Evolutionary conservation across 2,797 vertebrate genomes (phyloP).

Genomic region (Tadarida brasiliensis): DNA sequence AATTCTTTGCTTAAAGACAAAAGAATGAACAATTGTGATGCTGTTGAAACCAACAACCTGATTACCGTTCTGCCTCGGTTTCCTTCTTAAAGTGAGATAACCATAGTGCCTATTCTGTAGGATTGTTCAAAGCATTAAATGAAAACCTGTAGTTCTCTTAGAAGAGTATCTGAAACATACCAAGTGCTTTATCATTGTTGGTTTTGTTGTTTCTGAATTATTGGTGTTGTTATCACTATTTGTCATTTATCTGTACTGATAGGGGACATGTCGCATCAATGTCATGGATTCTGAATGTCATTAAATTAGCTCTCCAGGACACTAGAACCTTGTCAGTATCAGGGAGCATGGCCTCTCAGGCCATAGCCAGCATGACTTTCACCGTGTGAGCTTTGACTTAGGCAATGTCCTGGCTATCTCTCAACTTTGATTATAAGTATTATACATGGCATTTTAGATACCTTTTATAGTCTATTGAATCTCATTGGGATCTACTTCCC

Average conservation of each 20-base stretch:
- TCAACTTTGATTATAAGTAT: background rate
- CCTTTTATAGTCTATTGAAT: background rate
- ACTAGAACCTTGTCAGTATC: background rate
- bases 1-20: background rate
- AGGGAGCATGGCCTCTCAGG: background rate
- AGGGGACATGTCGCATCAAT: background rate
- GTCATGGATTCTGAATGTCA: background rate
- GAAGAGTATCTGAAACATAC: background rate
- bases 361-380: rapidly evolving
- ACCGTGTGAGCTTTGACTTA: background rate
- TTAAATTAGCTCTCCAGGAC: background rate
- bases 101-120: background rate
- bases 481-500: background rate
- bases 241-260: background rate
- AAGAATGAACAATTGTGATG: background rate
- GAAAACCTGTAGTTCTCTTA: background rate
- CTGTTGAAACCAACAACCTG: background rate
- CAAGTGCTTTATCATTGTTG: background rate
- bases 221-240: background rate
- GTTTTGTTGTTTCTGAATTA: slow-evolving; percentile 10
- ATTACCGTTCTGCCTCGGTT: background rate
- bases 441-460: background rate
- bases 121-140: background rate
- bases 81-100: background rate
- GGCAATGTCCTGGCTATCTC: background rate